Conservation (phyloP, 1,140 invertebrate genomes). For the Drosophila kepulauana region DNA sequence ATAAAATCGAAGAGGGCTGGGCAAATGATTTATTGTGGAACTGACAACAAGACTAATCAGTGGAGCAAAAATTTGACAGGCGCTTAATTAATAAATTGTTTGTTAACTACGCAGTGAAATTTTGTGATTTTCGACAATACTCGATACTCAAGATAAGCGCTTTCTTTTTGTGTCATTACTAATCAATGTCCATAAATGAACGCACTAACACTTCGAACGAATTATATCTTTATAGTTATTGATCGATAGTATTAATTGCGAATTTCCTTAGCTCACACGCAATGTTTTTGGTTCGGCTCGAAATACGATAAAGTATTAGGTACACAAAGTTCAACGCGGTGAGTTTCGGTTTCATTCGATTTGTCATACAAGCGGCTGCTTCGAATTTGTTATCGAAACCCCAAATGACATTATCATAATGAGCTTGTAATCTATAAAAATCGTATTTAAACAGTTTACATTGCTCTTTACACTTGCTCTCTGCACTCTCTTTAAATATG, state of each 20-base stretch:
- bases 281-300: slow-evolving; percentile 4
- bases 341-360: slow-evolving; percentile 43
- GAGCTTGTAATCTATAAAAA: slow-evolving; percentile 53
- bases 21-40: slow-evolving; percentile 10
- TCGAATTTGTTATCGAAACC: slow-evolving; percentile 32
- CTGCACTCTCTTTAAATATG: not conserved
- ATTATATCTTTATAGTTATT: slow-evolving; percentile 25
- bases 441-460: slow-evolving; percentile 50
- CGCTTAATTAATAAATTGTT: slow-evolving; percentile 18
- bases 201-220: not conserved
- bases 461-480: not conserved
- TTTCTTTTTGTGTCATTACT: slow-evolving; percentile 9
- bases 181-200: not conserved
- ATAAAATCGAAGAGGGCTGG: not conserved
- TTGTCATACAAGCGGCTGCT: slow-evolving; percentile 50
- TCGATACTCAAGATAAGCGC: not conserved
- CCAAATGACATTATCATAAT: slow-evolving; percentile 37
- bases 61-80: slow-evolving; percentile 17
- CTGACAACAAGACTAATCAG: slow-evolving; percentile 19
- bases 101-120: slow-evolving; percentile 51
- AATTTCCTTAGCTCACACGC: slow-evolving; percentile 9
- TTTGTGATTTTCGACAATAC: slow-evolving; percentile 2
- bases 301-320: slow-evolving; percentile 37
- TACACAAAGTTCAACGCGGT: slow-evolving; percentile 50
- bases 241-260: slow-evolving; percentile 4